Conservation (phyloP, 1,140 invertebrate species). For the Drosophila fuyamai region DNA sequence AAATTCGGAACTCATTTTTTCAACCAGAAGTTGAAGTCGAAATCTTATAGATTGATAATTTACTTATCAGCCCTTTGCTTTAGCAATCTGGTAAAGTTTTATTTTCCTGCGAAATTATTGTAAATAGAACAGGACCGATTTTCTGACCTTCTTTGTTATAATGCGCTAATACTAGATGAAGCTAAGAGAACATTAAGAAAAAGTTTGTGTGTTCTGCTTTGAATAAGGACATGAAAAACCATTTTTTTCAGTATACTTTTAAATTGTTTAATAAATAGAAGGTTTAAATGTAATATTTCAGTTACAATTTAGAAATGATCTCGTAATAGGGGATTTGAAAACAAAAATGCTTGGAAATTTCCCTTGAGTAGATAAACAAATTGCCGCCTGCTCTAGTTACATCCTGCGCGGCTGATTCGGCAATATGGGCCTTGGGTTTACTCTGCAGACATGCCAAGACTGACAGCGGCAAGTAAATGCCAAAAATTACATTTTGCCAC, state of each 20-base stretch:
- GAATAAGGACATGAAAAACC: too few relatives aligned
- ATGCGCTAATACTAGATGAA: constrained; percentile 2
- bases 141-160: neutral
- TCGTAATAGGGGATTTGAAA: neutral
- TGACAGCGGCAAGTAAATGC: constrained; percentile 63
- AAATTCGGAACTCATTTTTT: neutral
- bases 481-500: constrained; percentile 83
- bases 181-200: neutral
- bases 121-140: neutral
- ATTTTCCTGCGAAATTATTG: constrained; percentile 4
- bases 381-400: constrained; percentile 47
- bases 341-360: neutral
- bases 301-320: neutral
- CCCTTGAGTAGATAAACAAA: constrained; percentile 47
- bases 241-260: too few relatives aligned
- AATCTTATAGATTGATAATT: constrained; percentile 8
- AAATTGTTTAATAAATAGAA: too few relatives aligned
- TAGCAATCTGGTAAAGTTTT: neutral
- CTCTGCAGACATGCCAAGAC: constrained; percentile 49
- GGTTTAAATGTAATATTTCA: too few relatives aligned
- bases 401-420: constrained; percentile 49
- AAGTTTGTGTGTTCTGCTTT: too few relatives aligned
- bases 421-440: constrained; percentile 28
- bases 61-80: constrained; percentile 4
- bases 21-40: neutral